Percentiles rank a stretch among this genome's conserved stretches.
Evolutionary conservation across 2,113 vertebrate genomes (phyloP).

Genomic region (Recurvirostra avosetta): DNA sequence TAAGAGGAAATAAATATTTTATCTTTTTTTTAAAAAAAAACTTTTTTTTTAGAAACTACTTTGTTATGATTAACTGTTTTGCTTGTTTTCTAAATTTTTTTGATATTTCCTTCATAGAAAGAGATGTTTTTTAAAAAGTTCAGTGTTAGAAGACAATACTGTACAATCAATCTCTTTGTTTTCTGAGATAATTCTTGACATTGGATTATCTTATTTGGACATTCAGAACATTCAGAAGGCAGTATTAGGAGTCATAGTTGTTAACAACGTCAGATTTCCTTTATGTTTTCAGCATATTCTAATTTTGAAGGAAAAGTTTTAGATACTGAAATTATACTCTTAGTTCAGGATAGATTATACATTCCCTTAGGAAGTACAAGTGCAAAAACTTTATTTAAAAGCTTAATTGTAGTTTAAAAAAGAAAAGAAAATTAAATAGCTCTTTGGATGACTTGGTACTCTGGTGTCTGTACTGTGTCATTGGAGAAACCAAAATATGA

Average conservation of each 20-base stretch:
- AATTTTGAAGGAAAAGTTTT: background rate
- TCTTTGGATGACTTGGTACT: background rate
- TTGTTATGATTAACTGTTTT: background rate
- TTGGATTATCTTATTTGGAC: background rate
- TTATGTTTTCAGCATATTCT: background rate
- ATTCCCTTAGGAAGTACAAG: background rate
- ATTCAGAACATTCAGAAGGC: background rate
- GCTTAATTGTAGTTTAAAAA: background rate
- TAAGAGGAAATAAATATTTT: background rate
- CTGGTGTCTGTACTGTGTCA: background rate
- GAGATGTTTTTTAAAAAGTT: background rate
- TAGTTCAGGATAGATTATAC: background rate
- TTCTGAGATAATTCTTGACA: background rate
- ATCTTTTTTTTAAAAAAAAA: background rate
- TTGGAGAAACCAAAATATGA: background rate
- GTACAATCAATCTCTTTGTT: background rate
- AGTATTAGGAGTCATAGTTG: background rate
- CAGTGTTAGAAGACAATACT: background rate
- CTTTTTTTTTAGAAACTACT: background rate
- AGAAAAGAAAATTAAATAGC: background rate
- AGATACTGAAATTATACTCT: background rate
- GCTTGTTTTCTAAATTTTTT: background rate
- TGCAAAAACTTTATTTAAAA: background rate
- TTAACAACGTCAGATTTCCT: background rate
- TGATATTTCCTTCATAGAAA: background rate